Conservation (phyloP, 2,113 vertebrate genomes). For the Ardeotis arabs region DNA sequence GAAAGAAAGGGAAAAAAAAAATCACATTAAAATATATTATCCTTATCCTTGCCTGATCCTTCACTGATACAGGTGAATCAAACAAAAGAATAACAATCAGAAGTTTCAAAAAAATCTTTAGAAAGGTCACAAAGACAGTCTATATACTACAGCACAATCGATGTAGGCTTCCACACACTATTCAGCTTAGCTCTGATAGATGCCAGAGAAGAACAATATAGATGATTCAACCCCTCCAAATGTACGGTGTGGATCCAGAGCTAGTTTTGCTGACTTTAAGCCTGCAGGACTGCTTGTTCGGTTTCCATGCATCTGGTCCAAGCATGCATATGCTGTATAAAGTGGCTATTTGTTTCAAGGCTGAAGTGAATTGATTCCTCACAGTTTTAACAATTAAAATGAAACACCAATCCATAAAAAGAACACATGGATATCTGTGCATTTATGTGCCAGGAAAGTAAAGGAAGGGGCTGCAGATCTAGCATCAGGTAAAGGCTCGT, state of each 20-base stretch:
- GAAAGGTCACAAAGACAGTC: slow-evolving; percentile 64
- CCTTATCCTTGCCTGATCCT: slow-evolving; percentile 67
- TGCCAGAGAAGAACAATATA: background rate
- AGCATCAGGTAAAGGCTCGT: slow-evolving; percentile 67
- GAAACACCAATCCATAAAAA: slow-evolving; percentile 52
- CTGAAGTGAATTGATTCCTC: slow-evolving; percentile 76
- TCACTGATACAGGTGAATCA: slow-evolving; percentile 72
- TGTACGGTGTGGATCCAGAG: background rate
- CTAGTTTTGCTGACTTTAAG: background rate
- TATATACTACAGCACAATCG: slow-evolving; percentile 47
- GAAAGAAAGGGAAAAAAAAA: background rate
- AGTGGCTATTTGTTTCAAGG: slow-evolving; percentile 77
- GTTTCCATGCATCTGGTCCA: slow-evolving; percentile 49
- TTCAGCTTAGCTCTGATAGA: background rate
- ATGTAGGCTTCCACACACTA: slow-evolving; percentile 42
- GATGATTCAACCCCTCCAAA: background rate
- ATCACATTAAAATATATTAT: slow-evolving; percentile 68
- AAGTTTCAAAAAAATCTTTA: slow-evolving; percentile 39
- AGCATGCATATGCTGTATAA: slow-evolving; percentile 47
- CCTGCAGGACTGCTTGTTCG: slow-evolving; percentile 51
- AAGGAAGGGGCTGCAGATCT: slow-evolving; percentile 61
- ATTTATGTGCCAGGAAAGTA: slow-evolving; percentile 70
- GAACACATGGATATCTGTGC: slow-evolving; percentile 55
- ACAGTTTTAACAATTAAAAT: slow-evolving; percentile 75
- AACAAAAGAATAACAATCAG: slow-evolving; percentile 61